Conservation (phyloP, 1,140 invertebrate genomes). For the Apis dorsata region DNA sequence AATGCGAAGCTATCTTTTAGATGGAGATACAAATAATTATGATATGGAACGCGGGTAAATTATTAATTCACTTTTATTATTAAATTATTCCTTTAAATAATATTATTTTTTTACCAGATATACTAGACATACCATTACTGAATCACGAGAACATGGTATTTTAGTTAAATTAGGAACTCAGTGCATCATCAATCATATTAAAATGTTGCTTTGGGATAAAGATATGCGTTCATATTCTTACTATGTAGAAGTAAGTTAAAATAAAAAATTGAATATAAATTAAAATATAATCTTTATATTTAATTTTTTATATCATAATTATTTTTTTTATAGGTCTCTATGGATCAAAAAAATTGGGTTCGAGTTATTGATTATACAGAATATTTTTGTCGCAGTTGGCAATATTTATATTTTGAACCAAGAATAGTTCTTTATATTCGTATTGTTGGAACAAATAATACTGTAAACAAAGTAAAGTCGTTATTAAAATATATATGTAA, state of each 20-base stretch:
- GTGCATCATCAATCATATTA: conserved; percentile 96
- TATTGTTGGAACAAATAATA: conserved; percentile 96
- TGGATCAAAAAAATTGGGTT: conserved; percentile 97
- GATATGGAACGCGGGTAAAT: conserved; percentile 91
- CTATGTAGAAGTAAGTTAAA: conserved; percentile 87
- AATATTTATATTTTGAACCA: conserved; percentile 95
- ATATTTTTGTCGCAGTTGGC: conserved; percentile 97
- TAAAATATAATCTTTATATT: background rate
- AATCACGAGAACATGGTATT: conserved; percentile 89
- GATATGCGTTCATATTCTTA: conserved; percentile 97
- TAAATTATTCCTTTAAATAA: conserved; percentile 14
- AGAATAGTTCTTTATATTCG: conserved; percentile 94
- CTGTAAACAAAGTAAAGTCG: conserved; percentile 89
- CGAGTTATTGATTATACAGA: conserved; percentile 94
- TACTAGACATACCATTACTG: conserved; percentile 95
- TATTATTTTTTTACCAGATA: conserved; percentile 81
- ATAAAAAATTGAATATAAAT: background rate
- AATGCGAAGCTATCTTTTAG: conserved; percentile 90
- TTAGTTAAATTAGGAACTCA: conserved; percentile 92
- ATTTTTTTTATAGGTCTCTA: conserved; percentile 84
- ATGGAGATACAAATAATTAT: conserved; percentile 92
- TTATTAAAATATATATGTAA: background rate
- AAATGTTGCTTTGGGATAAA: conserved; percentile 96
- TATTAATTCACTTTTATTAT: conserved; percentile 14
- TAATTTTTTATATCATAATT: background rate